Base-by-base conservation (phyloP, 2,113 vertebrate genomes). In the Gallinago paraguaiae region DNA sequence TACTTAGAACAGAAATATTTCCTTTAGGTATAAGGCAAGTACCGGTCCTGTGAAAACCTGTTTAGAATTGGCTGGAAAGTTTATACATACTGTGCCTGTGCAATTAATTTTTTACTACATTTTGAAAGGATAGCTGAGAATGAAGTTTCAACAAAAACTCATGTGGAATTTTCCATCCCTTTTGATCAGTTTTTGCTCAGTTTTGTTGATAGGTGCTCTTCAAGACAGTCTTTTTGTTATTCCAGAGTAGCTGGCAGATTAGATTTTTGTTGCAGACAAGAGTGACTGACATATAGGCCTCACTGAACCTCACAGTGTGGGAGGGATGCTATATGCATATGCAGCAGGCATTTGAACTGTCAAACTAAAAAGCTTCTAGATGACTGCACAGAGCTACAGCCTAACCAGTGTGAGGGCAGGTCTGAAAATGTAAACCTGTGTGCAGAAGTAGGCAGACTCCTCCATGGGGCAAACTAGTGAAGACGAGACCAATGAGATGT, bases 31-130 rank as follows among this genome's bases (percentile, higher is more conserved):
- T 37, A 67, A 82, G 27, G 24, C 51, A 88, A 81, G 61, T 90
- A 90, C 28, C 50, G 15, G 35, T 88, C 92, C 57, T 95, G 95
- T 93, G 64, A 81, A 37, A 72, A 94, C 93, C 35, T 96, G 95
- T 83, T 93, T 39, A 33, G 48, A 94, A 39, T 4, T 95, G 68
- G 4, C 56, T 81, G 10, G n/a, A 30, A 90, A n/a, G 2, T 78
- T 90, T 41, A 51, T 68, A 46, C 4, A 4, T n/a, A 53, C 18
- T 64, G 10, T 93, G 30, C 27, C 37, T 31, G 5, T 59, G 59
- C 30, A 93, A 91, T 83, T 80, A 78, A 3, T 45, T 89, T 93
- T 95, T 93, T 78, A 82, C 60, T 63, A n/a, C 46, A 41, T 70
- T 90, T 86, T 76, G 37, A 72, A 93, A 82, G 35, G 33, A 53